Conservation (phyloP, 2,113 vertebrate genomes). For the Nipponia nippon region DNA sequence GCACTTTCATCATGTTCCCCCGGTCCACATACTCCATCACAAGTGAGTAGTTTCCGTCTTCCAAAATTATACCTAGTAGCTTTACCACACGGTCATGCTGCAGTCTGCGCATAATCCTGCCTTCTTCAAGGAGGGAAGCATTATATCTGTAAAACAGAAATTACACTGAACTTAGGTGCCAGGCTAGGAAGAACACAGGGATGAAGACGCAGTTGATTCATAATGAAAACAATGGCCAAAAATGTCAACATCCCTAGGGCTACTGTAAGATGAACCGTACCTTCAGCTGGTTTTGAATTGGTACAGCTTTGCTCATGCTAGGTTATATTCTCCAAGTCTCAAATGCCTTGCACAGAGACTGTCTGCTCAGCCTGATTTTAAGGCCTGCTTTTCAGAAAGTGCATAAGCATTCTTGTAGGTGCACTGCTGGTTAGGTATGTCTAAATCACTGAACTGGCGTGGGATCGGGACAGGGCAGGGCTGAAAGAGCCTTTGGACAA, state of each 20-base stretch:
- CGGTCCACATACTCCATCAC: constrained; percentile 91
- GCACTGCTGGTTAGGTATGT: not conserved
- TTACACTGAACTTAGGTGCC: not conserved
- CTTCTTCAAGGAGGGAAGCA: constrained; percentile 85
- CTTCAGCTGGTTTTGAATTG: not conserved
- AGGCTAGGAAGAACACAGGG: not conserved
- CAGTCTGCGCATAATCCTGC: constrained; percentile 86
- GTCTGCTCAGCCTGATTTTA: not conserved
- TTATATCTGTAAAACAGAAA: constrained; percentile 72
- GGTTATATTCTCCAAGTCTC: not conserved
- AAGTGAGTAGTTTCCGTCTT: constrained; percentile 87
- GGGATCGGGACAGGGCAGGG: not conserved
- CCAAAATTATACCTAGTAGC: constrained; percentile 88
- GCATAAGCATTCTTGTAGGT: not conserved
- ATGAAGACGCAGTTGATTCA: not conserved
- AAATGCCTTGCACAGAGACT: not conserved
- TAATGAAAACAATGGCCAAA: not conserved
- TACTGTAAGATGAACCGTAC: not conserved
- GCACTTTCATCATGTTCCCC: constrained; percentile 88
- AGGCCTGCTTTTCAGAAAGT: not conserved
- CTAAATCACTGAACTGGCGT: not conserved
- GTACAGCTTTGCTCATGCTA: not conserved
- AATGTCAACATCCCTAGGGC: not conserved
- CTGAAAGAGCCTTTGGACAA: not conserved
- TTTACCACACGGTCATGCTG: constrained; percentile 87